phyloP scores from a whole-genome alignment of 2,113 vertebrate genomes.

The Aplodontia rufa region DNA sequence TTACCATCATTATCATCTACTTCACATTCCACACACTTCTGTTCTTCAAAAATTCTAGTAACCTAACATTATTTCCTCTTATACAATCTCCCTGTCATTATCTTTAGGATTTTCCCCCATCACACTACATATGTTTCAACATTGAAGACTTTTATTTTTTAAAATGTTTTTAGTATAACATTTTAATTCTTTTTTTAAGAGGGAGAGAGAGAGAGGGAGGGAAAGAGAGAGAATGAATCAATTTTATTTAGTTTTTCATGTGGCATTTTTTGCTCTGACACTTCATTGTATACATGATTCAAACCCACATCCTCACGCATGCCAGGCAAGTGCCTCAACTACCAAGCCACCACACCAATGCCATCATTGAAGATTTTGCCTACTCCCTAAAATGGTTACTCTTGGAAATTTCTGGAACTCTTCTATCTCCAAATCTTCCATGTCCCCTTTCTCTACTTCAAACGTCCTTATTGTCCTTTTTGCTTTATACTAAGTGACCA shows the following conservation, averaged over 20 bases:
- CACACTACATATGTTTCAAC: background rate
- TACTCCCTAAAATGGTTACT: background rate
- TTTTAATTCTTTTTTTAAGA: no score
- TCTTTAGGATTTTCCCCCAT: background rate
- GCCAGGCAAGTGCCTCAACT: no score
- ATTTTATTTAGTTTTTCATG: no score
- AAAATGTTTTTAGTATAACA: no score
- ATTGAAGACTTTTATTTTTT: no score
- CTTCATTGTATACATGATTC: no score
- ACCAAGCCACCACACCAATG: no score
- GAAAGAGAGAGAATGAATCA: no score
- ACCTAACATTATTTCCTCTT: conserved; percentile 26
- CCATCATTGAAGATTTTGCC: background rate
- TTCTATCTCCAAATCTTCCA: background rate
- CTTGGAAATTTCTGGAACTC: background rate
- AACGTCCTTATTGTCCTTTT: background rate
- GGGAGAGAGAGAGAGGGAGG: no score
- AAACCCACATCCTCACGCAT: no score
- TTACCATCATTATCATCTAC: background rate
- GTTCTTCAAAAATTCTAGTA: background rate
- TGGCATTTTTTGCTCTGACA: no score
- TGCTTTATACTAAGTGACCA: background rate
- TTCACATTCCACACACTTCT: background rate
- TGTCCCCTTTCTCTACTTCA: background rate
- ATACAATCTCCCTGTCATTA: background rate